Evolutionary conservation across 2,797 vertebrate genomes (phyloP), one percentile per base, ranked within the genome.

Genomic region (Mormyrus proboscirostris): DNA sequence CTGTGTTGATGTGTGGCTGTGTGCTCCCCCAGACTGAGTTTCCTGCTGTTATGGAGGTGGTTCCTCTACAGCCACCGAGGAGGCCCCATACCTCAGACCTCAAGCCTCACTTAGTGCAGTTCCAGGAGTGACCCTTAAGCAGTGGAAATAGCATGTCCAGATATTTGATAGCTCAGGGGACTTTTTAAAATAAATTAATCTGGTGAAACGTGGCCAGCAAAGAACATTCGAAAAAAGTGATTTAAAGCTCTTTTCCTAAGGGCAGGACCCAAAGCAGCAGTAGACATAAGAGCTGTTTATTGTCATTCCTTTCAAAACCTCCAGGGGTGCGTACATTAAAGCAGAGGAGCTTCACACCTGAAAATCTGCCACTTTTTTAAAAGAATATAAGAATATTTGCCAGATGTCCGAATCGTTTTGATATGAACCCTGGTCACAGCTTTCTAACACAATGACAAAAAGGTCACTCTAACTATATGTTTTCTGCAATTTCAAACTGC

Each of bases 391-490:
- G 62, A 33, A 69, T 33, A 69, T 69, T 69, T 33, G 10, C 10
- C 25, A 29, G 25, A 69, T 33, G 9, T 69, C 10, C 29, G 33
- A 69, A 69, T 41, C 22, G 50, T 82, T 84, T 62, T 83, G 14
- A 83, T 62, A 51, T 76, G 33, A 62, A 89, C 5, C 19, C 12
- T 49, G 33, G 53, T 49, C 79, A 38, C 47, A 57, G 22, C 14
- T 29, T 89, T 84, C 73, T 47, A 6, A 89, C 6, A 84, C 41
- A 84, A 83, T 83, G 33, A 89, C 19, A 76, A 44, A 47, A 47
- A 33, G 5, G 5, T 59, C 55, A 29, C 53, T 16, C 73, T 16
- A 38, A 29, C 86, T 87, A 22, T 50, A 53, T 47, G 38, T 89
- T 14, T 89, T 59, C 6, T 84, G 12, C 16, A 86, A 4, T 85